A percentile compares a stretch with the other conserved stretches of the same genome.
These are phyloP conservation scores for Archegozetes longisetosus DNA, from an alignment of 1,140 invertebrate genomes.

Conservation along the genomic window DNA sequence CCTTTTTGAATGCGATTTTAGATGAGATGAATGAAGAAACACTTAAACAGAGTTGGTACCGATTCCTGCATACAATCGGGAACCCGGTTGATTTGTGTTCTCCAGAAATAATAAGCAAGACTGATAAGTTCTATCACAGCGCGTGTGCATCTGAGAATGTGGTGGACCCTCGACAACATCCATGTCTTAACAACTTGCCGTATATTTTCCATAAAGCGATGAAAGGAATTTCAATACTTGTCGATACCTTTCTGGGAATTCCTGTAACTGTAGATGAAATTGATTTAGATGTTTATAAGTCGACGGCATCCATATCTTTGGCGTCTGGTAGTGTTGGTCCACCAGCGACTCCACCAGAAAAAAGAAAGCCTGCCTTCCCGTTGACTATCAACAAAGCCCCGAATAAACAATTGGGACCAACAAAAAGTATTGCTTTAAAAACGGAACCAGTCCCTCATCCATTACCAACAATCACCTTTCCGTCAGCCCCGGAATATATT, in stretches of 20 bases:
- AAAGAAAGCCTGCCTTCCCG: not conserved
- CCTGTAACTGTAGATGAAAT: conserved; percentile 6
- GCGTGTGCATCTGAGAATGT: conserved; percentile 32
- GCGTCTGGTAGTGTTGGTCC: not conserved
- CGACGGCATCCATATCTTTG: not conserved
- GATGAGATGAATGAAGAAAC: conserved; percentile 72
- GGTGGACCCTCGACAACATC: conserved; percentile 75
- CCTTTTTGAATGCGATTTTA: conserved; percentile 6
- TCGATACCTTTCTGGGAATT: conserved; percentile 82
- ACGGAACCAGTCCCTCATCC: conserved; percentile 18
- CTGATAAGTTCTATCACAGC: conserved; percentile 54
- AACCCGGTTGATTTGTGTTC: conserved; percentile 83
- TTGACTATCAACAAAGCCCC: not conserved
- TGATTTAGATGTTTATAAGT: conserved; percentile 8
- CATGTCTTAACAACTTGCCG: conserved; percentile 67
- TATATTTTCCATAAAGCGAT: conserved; percentile 84
- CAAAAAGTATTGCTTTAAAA: conserved; percentile 17
- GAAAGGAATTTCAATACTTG: conserved; percentile 74
- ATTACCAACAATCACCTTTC: conserved; percentile 17
- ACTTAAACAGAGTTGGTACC: conserved; percentile 83
- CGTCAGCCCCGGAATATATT: conserved; percentile 9
- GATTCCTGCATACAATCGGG: conserved; percentile 76
- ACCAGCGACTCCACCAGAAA: not conserved
- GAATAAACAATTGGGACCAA: conserved; percentile 11
- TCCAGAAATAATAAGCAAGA: conserved; percentile 66